Evolutionary conservation across 2,113 vertebrate genomes (phyloP), one percentile per base, ranked within the genome.

Genomic region (Okapia johnstoni): DNA sequence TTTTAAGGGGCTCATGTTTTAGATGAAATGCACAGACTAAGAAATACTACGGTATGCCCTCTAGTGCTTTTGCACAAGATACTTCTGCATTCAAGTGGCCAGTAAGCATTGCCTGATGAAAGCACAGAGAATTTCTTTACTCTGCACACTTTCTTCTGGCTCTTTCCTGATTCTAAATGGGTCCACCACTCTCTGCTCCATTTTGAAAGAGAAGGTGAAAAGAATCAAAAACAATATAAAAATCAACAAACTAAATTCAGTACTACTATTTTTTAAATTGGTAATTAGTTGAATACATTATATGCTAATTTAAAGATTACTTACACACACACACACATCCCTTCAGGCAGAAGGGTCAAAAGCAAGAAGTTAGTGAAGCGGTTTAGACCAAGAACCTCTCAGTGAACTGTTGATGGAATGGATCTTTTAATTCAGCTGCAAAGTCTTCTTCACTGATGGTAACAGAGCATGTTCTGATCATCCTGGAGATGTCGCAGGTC

Each of bases 351-450:
- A 60, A 88, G 5, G 5, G 15, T 93, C n/a, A 70, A 46, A 16
- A 30, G 30, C 33, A 77, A 40, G 15, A 89, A 85, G 2, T 77
- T 23, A 57, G 50, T 63, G n/a, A 26, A 93, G 33, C 88, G 23
- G 26, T 84, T 99, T 98, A 99, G 94, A 99, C 99, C 48, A 99
- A 99, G 84, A 99, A 98, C 98, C 99, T 99, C 93, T 99, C 99
- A 92, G 99, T 99, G 5, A 99, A 98, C 98, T 98, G 98, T 95
- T 99, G 99, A 99, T 99, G 76, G 99, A 99, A 98, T 99, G 99
- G 88, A 99, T 99, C 98, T 99, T 99, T 4, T 99, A 99, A 97
- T 99, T 99, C 61, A 99, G 98, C 98, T 99, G 99, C 25, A 99
- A 99, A 89, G 0, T 99, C 99, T 95, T 99, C 99, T 97, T 99